phyloP scores from a whole-genome alignment of 2,797 vertebrate species.

The Coranthus polyacanthus region DNA sequence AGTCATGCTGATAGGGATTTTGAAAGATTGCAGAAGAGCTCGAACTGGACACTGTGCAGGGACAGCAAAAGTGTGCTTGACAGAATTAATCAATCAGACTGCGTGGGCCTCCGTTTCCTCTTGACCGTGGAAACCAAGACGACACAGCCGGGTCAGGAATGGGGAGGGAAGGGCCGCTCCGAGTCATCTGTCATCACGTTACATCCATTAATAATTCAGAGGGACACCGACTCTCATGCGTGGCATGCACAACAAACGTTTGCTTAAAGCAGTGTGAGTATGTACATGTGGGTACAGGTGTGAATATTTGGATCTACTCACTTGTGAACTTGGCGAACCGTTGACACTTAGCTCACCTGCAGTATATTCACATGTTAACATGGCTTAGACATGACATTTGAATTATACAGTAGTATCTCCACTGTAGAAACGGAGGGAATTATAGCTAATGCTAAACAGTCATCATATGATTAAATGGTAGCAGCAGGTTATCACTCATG shows the following conservation, averaged over 20 bases:
- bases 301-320: slow-evolving; percentile 36
- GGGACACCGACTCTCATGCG: slow-evolving; percentile 47
- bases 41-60: slow-evolving; percentile 60
- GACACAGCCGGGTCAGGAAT: slow-evolving; percentile 66
- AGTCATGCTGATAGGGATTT: slow-evolving; percentile 73
- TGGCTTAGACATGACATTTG: slow-evolving; percentile 1
- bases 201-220: slow-evolving; percentile 76
- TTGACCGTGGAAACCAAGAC: slow-evolving; percentile 72
- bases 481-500: slow-evolving; percentile 32
- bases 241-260: slow-evolving; percentile 36
- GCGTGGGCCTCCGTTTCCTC: slow-evolving; percentile 53
- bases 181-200: slow-evolving; percentile 77
- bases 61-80: slow-evolving; percentile 80
- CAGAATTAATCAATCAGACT: slow-evolving; percentile 73
- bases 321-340: slow-evolving; percentile 9
- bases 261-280: slow-evolving; percentile 18
- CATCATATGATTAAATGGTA: slow-evolving; percentile 13
- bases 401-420: slow-evolving; percentile 1
- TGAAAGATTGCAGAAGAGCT: slow-evolving; percentile 66
- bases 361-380: slow-evolving; percentile 7
- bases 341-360: slow-evolving; percentile 9
- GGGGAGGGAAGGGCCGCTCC: slow-evolving; percentile 51
- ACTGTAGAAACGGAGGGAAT: no score
- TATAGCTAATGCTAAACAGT: slow-evolving; percentile 14
- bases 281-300: slow-evolving; percentile 34